Evolutionary conservation across 2,888 invertebrate species (phyloP), one percentile per base, ranked within the genome.

Genomic region (Linnaemya tessellans): DNA sequence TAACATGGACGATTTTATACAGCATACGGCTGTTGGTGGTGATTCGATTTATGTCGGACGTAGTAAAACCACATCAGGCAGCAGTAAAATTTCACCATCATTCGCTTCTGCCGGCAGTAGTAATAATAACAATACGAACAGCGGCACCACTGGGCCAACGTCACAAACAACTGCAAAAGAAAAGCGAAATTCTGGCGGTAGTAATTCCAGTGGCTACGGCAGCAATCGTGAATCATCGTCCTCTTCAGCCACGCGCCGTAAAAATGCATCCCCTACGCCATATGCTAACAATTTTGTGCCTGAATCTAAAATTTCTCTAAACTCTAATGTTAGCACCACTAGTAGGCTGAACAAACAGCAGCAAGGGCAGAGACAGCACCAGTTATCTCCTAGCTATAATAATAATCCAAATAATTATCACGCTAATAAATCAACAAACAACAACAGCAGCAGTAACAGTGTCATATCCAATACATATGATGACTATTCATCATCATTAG

Each of bases 1-100:
- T 62, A 92, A 89, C 86, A 88, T 90, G 51, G 91, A 91, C 65
- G 91, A 91, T 22, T 91, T 92, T 73, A 89, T 91, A 87, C 87
- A 89, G 84, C 87, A 89, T 65, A 85, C 82, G 20, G 56, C 84
- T 88, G 78, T 62, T 22, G 81, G 70, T 25, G 80, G 65, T 58
- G 84, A 86, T 65, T 67, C 80, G 49, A 46, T 51, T 71, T 84
- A 77, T 68, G 22, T 64, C 22, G 60, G 60, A 5, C 78, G 84
- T 77, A 86, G 64, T 77, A 86, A 82, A 80, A 81, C 80, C 80
- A 77, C 75, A 80, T 11, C 51, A 7, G 73, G 18, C 54, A 79
- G 49, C 54, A 87, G 56, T 38, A 81, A 73, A 80, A 65, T 60
- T 46, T 84, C 43, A 88, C 64, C 71, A 51, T n/a, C 68, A 75